Conservation (phyloP, 35 echinoderm and acorn worm genomes). For the Antedon bifida region DNA sequence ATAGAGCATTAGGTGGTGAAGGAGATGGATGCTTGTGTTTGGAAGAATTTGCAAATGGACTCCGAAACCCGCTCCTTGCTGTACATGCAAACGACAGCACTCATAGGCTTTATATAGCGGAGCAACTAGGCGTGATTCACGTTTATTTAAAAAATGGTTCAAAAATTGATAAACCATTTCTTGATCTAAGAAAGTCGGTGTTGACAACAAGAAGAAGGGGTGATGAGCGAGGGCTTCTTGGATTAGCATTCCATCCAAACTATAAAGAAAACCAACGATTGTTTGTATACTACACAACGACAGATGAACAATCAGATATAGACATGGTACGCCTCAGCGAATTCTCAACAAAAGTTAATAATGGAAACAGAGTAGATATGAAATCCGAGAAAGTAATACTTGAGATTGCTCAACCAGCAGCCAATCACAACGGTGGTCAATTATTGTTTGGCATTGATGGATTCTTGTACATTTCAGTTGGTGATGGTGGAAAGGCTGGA, state of each 20-base stretch:
- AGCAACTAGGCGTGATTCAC: constrained; percentile 59
- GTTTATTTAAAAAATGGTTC: constrained; percentile 64
- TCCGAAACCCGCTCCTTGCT: constrained; percentile 63
- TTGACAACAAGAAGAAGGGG: constrained; percentile 32
- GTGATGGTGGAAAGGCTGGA: constrained; percentile 72
- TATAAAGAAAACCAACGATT: constrained; percentile 54
- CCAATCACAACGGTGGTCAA: constrained; percentile 88
- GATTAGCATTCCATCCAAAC: constrained; percentile 79
- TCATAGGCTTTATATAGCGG: constrained; percentile 64
- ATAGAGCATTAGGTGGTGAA: constrained; percentile 22
- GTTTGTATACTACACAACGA: constrained; percentile 61
- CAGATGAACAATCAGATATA: not conserved
- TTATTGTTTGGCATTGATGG: constrained; percentile 71
- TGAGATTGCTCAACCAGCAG: constrained; percentile 50
- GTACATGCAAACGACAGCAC: constrained; percentile 81
- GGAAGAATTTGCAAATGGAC: constrained; percentile 87
- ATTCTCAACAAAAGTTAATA: constrained; percentile 25
- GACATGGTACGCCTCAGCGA: constrained; percentile 48
- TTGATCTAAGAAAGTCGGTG: constrained; percentile 49
- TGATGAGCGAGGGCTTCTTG: constrained; percentile 76
- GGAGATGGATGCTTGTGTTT: constrained; percentile 66
- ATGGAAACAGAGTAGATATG: constrained; percentile 51
- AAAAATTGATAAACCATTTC: constrained; percentile 58
- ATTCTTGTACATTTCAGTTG: constrained; percentile 60
- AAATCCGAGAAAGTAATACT: constrained; percentile 49